Base-by-base conservation (phyloP, 2,888 invertebrate species). In the Synergus umbraculus region DNA sequence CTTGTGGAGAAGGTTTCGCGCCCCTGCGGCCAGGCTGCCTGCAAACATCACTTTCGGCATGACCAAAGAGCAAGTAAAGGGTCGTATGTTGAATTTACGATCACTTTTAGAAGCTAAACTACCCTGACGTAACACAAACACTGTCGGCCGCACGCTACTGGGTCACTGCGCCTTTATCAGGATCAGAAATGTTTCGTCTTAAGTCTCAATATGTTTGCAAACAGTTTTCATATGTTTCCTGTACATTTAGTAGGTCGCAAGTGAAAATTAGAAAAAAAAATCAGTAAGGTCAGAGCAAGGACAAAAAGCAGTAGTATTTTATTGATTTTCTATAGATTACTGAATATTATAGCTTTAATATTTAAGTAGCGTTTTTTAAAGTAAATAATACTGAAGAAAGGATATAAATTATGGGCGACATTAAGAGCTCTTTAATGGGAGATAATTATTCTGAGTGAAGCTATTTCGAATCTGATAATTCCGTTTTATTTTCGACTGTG, bases 31-130 rank as follows among this genome's bases (percentile, higher is more conserved):
- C 54, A 76, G 54, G 15, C 79, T 37, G 54, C 78, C 76, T 81
- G 84, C 85, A 87, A 87, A 87, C 84, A 85, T 84, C 87, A 84
- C 83, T 86, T 87, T 44, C 83, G 79, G 73, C 82, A 81, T 81
- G 83, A 83, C 81, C 78, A 81, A 83, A 69, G 77, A 84, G 73
- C 79, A 82, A 78, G 83, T 77, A 78, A 63, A 63, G 78, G 82
- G 85, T 85, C 84, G 87, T 89, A 86, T 69, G 76, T 18, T 76
- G 78, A 79, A 89, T 89, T 89, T 89, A 89, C 85, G 87, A 82
- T 69, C 84, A 80, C 83, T 85, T 87, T 83, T 82, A 79, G 82
- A 81, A 76, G 81, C 85, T 85, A 79, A 87, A 84, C 80, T 80
- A 81, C 85, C 80, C 81, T 77, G 82, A 84, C 86, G 86, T 86